Evolutionary conservation across 2,888 invertebrate species (phyloP).

Genomic region (Lycia hirtaria): DNA sequence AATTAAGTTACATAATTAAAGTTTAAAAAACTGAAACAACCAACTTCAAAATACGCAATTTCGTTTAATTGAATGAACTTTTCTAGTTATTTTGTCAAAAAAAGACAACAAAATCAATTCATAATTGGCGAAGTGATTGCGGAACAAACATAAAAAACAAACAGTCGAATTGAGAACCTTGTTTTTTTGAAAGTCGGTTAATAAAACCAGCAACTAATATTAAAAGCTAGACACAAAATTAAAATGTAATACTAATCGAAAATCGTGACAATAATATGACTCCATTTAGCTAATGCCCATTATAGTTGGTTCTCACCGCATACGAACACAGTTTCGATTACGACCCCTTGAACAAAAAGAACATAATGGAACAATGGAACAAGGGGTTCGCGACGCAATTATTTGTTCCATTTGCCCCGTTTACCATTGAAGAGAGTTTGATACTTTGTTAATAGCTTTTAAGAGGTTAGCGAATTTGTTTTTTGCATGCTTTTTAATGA

Average conservation of each 20-base stretch:
- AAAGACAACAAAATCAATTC: too few species aligned
- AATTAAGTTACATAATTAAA: too few species aligned
- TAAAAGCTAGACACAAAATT: conserved; percentile 50
- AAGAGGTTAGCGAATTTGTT: background rate
- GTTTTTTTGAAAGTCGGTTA: background rate
- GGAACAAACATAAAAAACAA: background rate
- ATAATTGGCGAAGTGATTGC: too few species aligned
- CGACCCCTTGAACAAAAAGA: conserved; percentile 35
- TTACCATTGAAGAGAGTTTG: conserved; percentile 41
- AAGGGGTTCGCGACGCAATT: conserved; percentile 46
- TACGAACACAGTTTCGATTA: conserved; percentile 44
- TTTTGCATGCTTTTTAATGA: background rate
- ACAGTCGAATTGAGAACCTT: background rate
- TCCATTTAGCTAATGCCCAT: conserved; percentile 47
- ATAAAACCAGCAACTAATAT: too few species aligned
- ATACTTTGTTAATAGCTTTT: conserved; percentile 22
- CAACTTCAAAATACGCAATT: too few species aligned
- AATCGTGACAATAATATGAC: conserved; percentile 51
- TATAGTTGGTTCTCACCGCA: conserved; percentile 55
- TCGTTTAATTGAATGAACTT: too few species aligned
- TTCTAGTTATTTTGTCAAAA: too few species aligned
- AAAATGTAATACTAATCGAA: conserved; percentile 57
- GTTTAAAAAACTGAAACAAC: too few species aligned
- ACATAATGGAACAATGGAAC: conserved; percentile 38
- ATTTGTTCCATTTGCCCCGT: conserved; percentile 46